Percentiles rank a stretch among this genome's conserved stretches.
Evolutionary conservation across 2,113 vertebrate species (phyloP).

Genomic region (Dasyornis broadbenti): DNA sequence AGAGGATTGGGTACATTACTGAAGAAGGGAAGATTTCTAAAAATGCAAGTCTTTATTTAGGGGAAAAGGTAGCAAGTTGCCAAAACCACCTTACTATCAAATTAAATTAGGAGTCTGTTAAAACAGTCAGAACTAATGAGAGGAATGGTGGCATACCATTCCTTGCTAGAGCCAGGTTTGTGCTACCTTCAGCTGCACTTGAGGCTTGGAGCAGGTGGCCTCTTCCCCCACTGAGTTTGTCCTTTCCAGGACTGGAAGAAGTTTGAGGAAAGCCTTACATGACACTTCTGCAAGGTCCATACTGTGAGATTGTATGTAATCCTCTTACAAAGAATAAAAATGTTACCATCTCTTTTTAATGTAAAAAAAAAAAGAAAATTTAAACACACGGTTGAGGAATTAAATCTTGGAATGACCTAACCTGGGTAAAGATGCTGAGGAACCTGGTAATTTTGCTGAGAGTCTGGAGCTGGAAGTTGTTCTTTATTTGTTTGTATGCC

Average conservation of each 20-base stretch:
- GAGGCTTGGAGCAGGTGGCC: not conserved
- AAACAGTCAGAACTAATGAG: not conserved
- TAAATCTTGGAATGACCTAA: not conserved
- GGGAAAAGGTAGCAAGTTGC: not conserved
- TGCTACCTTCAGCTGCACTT: not conserved
- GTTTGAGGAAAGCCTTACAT: fast-evolving
- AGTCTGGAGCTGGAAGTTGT: not conserved
- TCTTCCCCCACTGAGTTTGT: not conserved
- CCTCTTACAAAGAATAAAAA: not conserved
- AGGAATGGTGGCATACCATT: not conserved
- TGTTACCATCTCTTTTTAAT: not conserved
- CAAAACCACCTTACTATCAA: not conserved
- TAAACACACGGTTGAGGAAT: not conserved
- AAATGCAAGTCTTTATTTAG: not conserved
- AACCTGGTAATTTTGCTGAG: not conserved
- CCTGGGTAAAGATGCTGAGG: not conserved
- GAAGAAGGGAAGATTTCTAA: not conserved
- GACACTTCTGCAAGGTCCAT: not conserved
- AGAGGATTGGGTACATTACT: not conserved
- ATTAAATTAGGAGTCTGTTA: not conserved
- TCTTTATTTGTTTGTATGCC: not conserved
- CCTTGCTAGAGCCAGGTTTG: not conserved
- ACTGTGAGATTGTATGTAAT: not conserved
- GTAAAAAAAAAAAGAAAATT: not conserved
- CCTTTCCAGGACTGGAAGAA: not conserved